Base-by-base conservation (phyloP, 1,140 invertebrate genomes). In the Hypsibius dujardini region DNA sequence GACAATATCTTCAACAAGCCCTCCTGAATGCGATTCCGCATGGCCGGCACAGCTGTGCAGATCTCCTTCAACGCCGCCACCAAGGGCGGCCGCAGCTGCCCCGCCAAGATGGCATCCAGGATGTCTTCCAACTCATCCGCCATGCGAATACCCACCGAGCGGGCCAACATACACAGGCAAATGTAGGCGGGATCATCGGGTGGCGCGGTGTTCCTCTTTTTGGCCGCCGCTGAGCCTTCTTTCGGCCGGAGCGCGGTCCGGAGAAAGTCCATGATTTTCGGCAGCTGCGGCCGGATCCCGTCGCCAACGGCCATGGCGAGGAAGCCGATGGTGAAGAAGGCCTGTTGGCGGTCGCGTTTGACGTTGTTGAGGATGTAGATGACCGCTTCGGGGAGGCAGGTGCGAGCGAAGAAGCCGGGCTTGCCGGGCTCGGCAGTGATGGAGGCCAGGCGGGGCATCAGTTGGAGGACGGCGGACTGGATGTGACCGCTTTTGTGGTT, bases 371-470 rank as follows among this genome's bases (percentile, higher is more conserved):
- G 78, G 47, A 96, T 81, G 78, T 93, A 90, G 70, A 81, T 81
- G 77, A 96, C 86, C 1, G 89, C 87, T 1, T 85, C 84, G 28
- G 82, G 84, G 1, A 95, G 80, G 80, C 42, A 45, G n/a, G 50
- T n/a, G 7, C n/a, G 7, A 56, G 77, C 79, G 76, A 95, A 96
- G 47, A 85, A 84, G 28, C 28, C 28, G 28, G 28, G 28, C 28
- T 28, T 28, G 28, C 28, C 28, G 28, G 28, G 28, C n/a, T 86
- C 84, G 71, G 86, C 87, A 78, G 92, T 87, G 75, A 97, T 95
- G 14, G 92, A 91, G 2, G 91, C 92, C n/a, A 98, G 79, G 71
- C 93, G 83, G n/a, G 95, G 95, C 73, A 98, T 81, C 59, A 97
- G 85, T 45, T 87, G 87, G 71, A 97, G 83, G 7, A 98, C 78